Evolutionary conservation across 2,797 vertebrate genomes (phyloP).

Genomic region (Sitta carolinensis): DNA sequence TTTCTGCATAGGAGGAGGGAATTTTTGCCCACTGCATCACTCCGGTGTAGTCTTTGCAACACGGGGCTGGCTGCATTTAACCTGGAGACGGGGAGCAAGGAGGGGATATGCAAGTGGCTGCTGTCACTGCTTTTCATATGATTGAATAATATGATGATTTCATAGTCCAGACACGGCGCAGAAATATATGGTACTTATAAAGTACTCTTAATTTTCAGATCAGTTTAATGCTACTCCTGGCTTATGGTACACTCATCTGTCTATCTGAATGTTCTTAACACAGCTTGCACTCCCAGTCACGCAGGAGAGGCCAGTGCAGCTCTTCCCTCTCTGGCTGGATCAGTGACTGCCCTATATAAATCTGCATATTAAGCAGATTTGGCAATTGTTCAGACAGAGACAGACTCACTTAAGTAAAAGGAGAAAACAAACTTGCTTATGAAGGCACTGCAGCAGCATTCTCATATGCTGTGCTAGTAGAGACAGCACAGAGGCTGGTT

Average conservation of each 20-base stretch:
- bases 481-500: neutral
- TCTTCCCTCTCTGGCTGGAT: neutral
- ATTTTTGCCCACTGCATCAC: neutral
- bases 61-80: neutral
- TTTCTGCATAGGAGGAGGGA: slow-evolving; percentile 17
- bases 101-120: neutral
- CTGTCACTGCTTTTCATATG: neutral
- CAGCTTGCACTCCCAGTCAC: neutral
- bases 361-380: slow-evolving; percentile 52
- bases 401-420: neutral
- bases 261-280: neutral
- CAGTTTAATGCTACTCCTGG: slow-evolving; percentile 12
- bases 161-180: neutral
- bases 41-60: neutral
- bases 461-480: neutral
- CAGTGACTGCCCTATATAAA: slow-evolving; percentile 56
- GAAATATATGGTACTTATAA: neutral
- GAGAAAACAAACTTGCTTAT: slow-evolving; percentile 33
- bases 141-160: neutral
- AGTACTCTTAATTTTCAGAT: neutral
- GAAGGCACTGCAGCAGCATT: slow-evolving; percentile 7
- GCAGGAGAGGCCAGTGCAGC: neutral
- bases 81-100: neutral
- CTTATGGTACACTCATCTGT: neutral
- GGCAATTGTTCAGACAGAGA: slow-evolving; percentile 27